These are phyloP conservation scores for Paralichthys olivaceus DNA, from an alignment of 2,113 vertebrate genomes.

Conservation along the genomic window DNA sequence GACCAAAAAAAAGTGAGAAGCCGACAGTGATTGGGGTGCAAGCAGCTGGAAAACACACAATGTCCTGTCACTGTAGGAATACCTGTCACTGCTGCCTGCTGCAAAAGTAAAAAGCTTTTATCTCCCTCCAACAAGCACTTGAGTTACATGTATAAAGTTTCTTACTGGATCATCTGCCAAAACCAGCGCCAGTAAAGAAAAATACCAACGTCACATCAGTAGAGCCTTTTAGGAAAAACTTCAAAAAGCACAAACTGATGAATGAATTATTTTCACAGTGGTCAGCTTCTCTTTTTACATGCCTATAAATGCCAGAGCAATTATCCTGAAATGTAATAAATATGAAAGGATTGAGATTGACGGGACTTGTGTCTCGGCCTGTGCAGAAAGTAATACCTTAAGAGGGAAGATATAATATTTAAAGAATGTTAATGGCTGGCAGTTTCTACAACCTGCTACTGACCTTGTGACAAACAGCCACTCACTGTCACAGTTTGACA, in stretches of 20 bases:
- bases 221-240: background rate
- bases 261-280: background rate
- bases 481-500: background rate
- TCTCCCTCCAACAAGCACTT: slow-evolving; percentile 10
- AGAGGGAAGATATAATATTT: background rate
- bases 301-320: slow-evolving; percentile 15
- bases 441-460: background rate
- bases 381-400: background rate
- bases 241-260: background rate
- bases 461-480: too few species aligned
- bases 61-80: slow-evolving; percentile 13
- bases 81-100: slow-evolving; percentile 26
- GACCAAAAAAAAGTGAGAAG: background rate
- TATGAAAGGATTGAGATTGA: background rate
- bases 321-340: slow-evolving; percentile 23
- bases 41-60: slow-evolving; percentile 17
- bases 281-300: background rate
- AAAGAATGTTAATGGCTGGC: background rate
- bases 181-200: background rate
- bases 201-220: background rate
- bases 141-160: slow-evolving; percentile 13
- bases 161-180: background rate
- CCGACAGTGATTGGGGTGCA: slow-evolving; percentile 3
- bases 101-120: slow-evolving; percentile 4
- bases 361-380: background rate